Percentiles rank a stretch among this genome's conserved stretches.
phyloP scores from a whole-genome alignment of 92 coral and sea anemone genomes.

The Palythoa caribaeorum region DNA sequence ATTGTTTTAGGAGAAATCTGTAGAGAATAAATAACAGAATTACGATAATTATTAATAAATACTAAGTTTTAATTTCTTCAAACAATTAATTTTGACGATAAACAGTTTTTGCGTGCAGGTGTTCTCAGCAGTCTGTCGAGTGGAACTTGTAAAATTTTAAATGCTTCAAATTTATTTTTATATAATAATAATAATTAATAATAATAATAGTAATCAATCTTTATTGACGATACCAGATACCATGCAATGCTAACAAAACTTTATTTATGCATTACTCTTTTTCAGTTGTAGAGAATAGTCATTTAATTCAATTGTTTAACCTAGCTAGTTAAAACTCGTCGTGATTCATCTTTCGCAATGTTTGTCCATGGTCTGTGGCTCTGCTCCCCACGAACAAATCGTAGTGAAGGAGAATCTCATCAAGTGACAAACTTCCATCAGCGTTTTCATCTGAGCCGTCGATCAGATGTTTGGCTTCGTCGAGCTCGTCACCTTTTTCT shows the following conservation, averaged over 20 bases:
- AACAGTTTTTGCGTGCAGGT: no score
- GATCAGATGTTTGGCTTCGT: conserved; percentile 93
- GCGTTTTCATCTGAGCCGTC: conserved; percentile 98
- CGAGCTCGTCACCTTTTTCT: conserved; percentile 82
- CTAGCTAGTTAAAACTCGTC: conserved; percentile 75
- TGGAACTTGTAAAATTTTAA: no score
- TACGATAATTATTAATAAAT: no score
- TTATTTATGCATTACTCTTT: not conserved
- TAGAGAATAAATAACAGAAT: no score
- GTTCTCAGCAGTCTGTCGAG: no score
- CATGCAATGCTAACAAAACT: not conserved
- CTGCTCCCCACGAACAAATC: conserved; percentile 96
- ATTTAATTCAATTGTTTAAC: not conserved
- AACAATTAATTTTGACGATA: no score
- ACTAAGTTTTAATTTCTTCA: no score
- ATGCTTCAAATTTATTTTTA: no score
- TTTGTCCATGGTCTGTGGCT: conserved; percentile 98
- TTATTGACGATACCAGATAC: no score
- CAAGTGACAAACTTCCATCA: conserved; percentile 82
- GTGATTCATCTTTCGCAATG: conserved; percentile 84
- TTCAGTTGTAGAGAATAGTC: not conserved
- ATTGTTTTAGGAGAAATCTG: no score
- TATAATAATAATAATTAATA: no score
- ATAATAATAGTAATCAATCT: no score
- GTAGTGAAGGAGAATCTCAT: conserved; percentile 93